Conservation (phyloP, 2,888 invertebrate genomes). For the Metopia argyrocephala region DNA sequence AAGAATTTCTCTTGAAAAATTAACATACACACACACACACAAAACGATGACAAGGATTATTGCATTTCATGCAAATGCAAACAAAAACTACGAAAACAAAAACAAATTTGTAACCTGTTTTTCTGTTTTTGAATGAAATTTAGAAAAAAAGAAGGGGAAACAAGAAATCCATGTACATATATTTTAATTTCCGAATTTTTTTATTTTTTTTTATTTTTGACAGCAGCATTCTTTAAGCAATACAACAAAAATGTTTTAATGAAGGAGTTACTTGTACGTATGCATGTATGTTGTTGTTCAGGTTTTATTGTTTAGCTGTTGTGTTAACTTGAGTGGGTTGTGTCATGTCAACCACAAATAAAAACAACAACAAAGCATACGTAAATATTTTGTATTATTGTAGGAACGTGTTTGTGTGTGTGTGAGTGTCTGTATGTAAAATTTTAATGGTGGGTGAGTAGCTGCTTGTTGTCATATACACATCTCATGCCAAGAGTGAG, state of each 20-base stretch:
- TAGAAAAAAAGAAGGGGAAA: neutral
- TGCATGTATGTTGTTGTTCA: constrained; percentile 4
- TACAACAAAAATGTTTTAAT: no score
- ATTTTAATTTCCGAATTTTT: no score
- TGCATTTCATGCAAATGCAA: constrained; percentile 46
- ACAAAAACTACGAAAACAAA: constrained; percentile 15
- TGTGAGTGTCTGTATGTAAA: neutral
- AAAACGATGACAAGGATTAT: no score
- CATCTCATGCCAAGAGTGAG: neutral
- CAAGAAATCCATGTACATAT: constrained; percentile 11
- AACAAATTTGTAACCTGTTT: constrained; percentile 50
- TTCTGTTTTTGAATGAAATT: neutral
- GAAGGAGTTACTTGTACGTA: neutral
- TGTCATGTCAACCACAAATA: constrained; percentile 54
- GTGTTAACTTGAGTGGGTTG: constrained; percentile 53
- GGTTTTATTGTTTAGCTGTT: neutral
- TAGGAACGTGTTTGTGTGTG: neutral
- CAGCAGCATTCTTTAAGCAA: no score
- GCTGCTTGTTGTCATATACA: neutral
- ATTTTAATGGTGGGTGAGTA: neutral
- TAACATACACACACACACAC: neutral
- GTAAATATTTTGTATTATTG: neutral
- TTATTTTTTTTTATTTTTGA: no score
- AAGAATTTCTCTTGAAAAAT: no score
- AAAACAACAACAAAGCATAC: neutral